Evolutionary conservation across 2,113 vertebrate species (phyloP).

Genomic region (Eulemur macaco): DNA sequence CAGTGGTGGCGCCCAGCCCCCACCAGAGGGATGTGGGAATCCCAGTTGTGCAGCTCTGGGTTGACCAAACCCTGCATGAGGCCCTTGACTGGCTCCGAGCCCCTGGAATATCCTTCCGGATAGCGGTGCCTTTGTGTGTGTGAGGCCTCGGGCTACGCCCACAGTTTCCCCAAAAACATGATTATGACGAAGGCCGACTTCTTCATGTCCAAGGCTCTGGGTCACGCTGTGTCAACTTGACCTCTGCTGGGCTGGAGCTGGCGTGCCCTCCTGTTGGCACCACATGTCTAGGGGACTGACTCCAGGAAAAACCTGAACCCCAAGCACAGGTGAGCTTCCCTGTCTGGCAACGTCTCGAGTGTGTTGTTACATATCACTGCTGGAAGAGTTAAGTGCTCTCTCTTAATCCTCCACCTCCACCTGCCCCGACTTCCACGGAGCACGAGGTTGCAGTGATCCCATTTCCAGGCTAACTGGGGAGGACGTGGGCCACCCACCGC

Average conservation of each 20-base stretch:
- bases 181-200: neutral
- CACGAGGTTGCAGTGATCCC: too few species aligned
- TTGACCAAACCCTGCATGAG: neutral
- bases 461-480: neutral
- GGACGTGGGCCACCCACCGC: neutral
- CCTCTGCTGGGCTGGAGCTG: neutral
- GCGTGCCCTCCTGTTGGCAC: neutral
- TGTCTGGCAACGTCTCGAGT: accelerated
- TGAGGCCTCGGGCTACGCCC: neutral
- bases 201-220: neutral
- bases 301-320: neutral
- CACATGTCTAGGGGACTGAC: neutral
- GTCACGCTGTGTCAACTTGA: too few species aligned
- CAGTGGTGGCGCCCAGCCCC: too few species aligned
- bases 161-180: accelerated
- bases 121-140: neutral
- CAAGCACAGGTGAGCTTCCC: too few species aligned
- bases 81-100: too few species aligned
- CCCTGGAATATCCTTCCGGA: neutral
- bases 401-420: neutral
- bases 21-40: neutral
- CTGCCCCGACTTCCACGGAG: neutral
- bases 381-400: accelerated
- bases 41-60: neutral
- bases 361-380: accelerated